phyloP scores from a whole-genome alignment of 2,888 invertebrate genomes.

The Nasonia oneida region DNA sequence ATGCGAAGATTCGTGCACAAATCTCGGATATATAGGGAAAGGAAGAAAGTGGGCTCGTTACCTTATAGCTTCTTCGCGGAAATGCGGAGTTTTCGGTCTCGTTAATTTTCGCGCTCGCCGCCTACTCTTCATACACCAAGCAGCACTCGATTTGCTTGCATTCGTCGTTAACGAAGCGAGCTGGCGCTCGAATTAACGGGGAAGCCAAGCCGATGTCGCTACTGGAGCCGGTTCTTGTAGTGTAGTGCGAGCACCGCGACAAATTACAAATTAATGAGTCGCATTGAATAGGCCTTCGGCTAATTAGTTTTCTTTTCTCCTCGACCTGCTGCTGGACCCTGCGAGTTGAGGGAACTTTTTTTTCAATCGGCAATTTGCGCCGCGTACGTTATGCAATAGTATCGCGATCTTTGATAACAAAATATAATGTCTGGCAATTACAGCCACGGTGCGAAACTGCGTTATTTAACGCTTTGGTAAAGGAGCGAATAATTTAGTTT shows the following conservation, averaged over 20 bases:
- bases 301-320: constrained; percentile 29
- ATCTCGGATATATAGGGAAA: neutral
- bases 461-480: no score
- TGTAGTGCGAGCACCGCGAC: neutral
- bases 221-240: neutral
- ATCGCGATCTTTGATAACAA: neutral
- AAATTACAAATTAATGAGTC: constrained; percentile 42
- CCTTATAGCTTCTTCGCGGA: neutral
- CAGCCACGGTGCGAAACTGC: no score
- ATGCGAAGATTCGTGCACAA: neutral
- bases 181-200: neutral
- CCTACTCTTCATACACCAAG: neutral
- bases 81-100: neutral
- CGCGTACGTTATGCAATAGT: no score
- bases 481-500: neutral
- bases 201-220: neutral
- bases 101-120: neutral
- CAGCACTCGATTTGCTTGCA: neutral
- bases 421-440: no score
- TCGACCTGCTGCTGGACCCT: neutral
- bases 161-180: constrained; percentile 7
- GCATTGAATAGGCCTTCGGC: neutral
- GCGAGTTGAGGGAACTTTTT: neutral
- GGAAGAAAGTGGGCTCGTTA: neutral
- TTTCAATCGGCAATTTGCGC: neutral